A percentile compares a stretch with the other conserved stretches of the same genome.
phyloP scores from a whole-genome alignment of 2,113 vertebrate species.

The Apteryx owenii region DNA sequence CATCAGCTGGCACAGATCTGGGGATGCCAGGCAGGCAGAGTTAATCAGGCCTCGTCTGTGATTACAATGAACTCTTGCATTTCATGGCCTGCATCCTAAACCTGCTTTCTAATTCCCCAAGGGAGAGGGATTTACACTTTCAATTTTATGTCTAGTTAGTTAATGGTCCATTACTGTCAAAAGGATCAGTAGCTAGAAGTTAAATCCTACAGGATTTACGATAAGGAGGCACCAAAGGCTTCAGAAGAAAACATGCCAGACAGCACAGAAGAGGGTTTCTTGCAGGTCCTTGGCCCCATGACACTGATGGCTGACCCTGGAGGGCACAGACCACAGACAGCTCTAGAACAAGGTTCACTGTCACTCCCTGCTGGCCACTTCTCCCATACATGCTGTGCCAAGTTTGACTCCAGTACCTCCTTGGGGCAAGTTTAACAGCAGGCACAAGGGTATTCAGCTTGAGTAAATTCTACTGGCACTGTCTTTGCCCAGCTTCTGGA shows the following conservation, averaged over 20 bases:
- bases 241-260: background rate
- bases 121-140: conserved; percentile 68
- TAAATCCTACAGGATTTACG: conserved; percentile 64
- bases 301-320: background rate
- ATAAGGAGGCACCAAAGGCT: conserved; percentile 7
- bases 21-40: background rate
- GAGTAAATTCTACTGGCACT: background rate
- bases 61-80: conserved; percentile 30
- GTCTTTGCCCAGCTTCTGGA: background rate
- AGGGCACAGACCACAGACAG: background rate
- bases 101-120: conserved; percentile 50
- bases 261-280: background rate
- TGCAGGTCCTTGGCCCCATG: background rate
- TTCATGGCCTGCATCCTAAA: conserved; percentile 70
- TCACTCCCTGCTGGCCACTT: background rate
- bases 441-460: background rate
- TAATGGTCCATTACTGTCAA: conserved; percentile 76
- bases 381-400: no score
- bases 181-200: conserved; percentile 62
- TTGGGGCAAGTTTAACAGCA: background rate
- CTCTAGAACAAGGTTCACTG: background rate
- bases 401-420: background rate
- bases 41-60: conserved; percentile 46
- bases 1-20: background rate
- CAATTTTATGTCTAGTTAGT: conserved; percentile 68